Base-by-base conservation (phyloP, 2,888 invertebrate species). In the Agelastica alni region DNA sequence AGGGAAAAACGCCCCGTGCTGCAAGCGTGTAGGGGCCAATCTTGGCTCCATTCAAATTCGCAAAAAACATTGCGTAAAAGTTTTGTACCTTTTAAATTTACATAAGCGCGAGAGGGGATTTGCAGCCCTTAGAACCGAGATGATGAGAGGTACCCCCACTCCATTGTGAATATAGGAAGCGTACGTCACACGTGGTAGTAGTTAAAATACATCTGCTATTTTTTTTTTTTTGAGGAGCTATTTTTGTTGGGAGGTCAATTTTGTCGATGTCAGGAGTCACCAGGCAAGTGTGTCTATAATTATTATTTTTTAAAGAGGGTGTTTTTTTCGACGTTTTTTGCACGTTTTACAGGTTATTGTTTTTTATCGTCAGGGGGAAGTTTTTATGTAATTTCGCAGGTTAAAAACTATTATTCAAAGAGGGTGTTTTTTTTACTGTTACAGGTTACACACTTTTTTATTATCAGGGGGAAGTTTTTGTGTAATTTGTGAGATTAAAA, bases 171-270 rank as follows among this genome's bases (percentile, higher is more conserved):
- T 41, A n/a, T n/a, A n/a, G 41, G 13, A 22, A 42, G 37, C 47
- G 14, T 39, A 39, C 47, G 39, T 48, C 39, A 49, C 56, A 59
- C 59, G 60, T 57, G 55, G 57, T 55, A 53, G 53, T 53, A 51
- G 55, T 60, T 60, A 53, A 22, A 51, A n/a, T n/a, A 45, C 54
- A 54, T 54, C 48, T 53, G 51, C 48, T 52, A n/a, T n/a, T n/a
- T n/a, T n/a, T n/a, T n/a, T n/a, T n/a, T 56, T 56, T 43, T 49
- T 28, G 20, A 45, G 32, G 20, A 22, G 43, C 56, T 54, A 59
- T 56, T 56, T 59, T 52, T 39, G 36, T 43, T 52, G n/a, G n/a
- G 32, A 53, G 52, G 53, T 51, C 51, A 51, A 55, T 55, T n/a
- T n/a, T 48, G 45, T 46, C 32, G 41, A 34, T n/a, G 14, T 32